phyloP scores from a whole-genome alignment of 2,113 vertebrate species.

The Mustela nigripes region DNA sequence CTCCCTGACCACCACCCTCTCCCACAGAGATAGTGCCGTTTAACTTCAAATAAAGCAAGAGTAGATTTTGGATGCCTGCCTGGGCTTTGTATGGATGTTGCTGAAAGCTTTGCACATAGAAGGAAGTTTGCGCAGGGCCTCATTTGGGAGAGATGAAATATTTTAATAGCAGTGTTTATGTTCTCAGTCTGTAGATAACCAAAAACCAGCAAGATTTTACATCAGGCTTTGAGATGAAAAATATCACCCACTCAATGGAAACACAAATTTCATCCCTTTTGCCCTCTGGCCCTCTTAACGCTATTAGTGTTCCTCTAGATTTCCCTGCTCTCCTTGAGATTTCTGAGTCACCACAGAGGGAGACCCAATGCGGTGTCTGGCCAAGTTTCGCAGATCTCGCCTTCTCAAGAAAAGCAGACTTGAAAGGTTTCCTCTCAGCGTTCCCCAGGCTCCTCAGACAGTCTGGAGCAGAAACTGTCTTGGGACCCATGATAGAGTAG shows the following conservation, averaged over 20 bases:
- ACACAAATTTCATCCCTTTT: constrained; percentile 60
- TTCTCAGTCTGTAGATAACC: constrained; percentile 68
- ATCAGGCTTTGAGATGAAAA: constrained; percentile 74
- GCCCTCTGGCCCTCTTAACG: neutral
- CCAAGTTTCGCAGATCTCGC: constrained; percentile 73
- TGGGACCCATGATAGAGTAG: constrained; percentile 68
- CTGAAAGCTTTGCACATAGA: constrained; percentile 43
- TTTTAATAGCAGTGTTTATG: constrained; percentile 74
- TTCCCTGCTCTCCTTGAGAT: constrained; percentile 60
- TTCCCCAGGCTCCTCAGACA: constrained; percentile 66
- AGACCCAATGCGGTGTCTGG: constrained; percentile 57
- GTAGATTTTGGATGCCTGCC: constrained; percentile 40
- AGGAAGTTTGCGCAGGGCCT: constrained; percentile 47
- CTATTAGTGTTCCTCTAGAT: constrained; percentile 36
- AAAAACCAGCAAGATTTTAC: constrained; percentile 63
- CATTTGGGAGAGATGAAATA: constrained; percentile 72
- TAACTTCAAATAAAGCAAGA: constrained; percentile 24
- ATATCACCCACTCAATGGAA: constrained; percentile 67
- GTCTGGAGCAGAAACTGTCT: constrained; percentile 71
- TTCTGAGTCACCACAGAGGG: constrained; percentile 73
- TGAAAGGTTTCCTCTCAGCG: constrained; percentile 81
- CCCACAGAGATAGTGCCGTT: neutral
- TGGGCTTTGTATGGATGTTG: neutral
- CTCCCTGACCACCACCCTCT: neutral
- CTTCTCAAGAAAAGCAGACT: constrained; percentile 75